Evolutionary conservation across 2,797 vertebrate species (phyloP), one percentile per base, ranked within the genome.

Genomic region (Etheostoma nigrum): DNA sequence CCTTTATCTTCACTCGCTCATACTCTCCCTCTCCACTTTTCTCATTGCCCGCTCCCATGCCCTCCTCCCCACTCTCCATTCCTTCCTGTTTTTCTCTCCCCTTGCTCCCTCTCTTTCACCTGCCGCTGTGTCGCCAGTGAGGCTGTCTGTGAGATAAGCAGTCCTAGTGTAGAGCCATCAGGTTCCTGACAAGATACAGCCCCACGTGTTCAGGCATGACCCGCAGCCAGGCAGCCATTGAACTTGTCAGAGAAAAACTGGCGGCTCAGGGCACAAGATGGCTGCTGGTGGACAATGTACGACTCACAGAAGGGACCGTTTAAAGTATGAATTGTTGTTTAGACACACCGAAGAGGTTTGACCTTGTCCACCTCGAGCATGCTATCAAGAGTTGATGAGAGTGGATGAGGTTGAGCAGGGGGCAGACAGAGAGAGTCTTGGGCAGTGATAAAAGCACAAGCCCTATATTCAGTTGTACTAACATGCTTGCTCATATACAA

Each of bases 141-240:
- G 74, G 79, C 91, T 85, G 87, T 87, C 85, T 79, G 60, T 55
- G 77, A 88, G 91, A 93, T 93, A 92, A 94, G 92, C 88, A 81
- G 85, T 75, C 78, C 78, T 71, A 80, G 84, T 84, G 90, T 86
- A 85, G 83, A 88, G 82, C 85, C 84, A 88, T 91, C 91, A 87
- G 85, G 82, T 88, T 88, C 81, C 83, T 91, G 92, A 92, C 91
- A 92, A 87, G 86, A 88, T 86, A 82, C 72, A 82, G 79, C 74
- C 76, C 84, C 62, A 49, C 83, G 72, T 92, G 91, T 87, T 90
- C 77, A 88, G 81, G 71, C 81, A 14, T 90, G 91, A 90, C 93
- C 91, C 85, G 69, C 80, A 80, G 85, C 73, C 82, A 64, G 76
- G 78, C 90, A 74, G 82, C 74, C 81, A 82, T 76, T 85, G 86